These are phyloP conservation scores for Halcyon senegalensis DNA, from an alignment of 2,113 vertebrate species.

Conservation along the genomic window DNA sequence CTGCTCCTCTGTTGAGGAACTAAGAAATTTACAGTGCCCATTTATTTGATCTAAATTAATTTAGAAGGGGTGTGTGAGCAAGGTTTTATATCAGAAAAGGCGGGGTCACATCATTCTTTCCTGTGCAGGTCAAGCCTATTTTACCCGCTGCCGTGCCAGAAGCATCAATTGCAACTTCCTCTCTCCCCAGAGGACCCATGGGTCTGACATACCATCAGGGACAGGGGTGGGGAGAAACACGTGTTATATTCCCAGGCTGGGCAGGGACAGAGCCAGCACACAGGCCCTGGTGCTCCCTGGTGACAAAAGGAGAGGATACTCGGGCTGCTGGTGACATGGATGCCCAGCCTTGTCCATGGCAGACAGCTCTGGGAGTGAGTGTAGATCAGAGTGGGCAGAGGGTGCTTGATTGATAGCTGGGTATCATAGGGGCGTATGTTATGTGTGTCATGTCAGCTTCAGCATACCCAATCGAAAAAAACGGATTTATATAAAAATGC, in stretches of 20 bases:
- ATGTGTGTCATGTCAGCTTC: not conserved
- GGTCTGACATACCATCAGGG: not conserved
- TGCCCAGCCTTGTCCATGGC: not conserved
- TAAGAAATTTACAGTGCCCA: not conserved
- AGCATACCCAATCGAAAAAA: not conserved
- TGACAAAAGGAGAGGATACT: rapidly evolving
- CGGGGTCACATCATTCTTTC: not conserved
- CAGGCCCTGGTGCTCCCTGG: not conserved
- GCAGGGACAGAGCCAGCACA: not conserved
- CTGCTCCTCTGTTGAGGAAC: not conserved
- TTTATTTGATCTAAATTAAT: not conserved
- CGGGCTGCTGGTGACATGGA: not conserved
- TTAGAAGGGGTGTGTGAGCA: not conserved
- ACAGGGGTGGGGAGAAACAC: not conserved
- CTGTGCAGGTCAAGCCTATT: not conserved
- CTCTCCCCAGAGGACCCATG: not conserved
- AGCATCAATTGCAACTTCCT: not conserved
- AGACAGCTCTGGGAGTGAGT: not conserved
- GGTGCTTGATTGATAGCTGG: not conserved
- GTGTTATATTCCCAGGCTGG: not conserved
- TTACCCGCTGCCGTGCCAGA: not conserved
- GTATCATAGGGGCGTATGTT: not conserved
- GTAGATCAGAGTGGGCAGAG: not conserved
- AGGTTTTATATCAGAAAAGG: not conserved
- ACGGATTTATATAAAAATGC: not conserved